phyloP scores from a whole-genome alignment of 2,888 invertebrate species.

The Erynnis tages region DNA sequence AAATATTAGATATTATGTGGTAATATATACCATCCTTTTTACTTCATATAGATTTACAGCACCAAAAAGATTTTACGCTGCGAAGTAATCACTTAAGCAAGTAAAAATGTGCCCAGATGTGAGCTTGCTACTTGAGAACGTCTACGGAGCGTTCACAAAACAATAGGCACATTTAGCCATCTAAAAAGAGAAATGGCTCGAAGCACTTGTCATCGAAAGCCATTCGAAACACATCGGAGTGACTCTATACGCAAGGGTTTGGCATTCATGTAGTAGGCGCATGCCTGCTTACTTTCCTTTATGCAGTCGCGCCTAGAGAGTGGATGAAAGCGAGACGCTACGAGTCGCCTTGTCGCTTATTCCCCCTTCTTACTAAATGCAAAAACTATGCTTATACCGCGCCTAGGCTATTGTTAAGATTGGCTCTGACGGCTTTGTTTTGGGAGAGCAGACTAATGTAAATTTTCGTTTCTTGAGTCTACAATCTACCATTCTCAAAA shows the following conservation, averaged over 20 bases:
- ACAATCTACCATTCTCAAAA: constrained; percentile 11
- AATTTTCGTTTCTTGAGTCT: constrained; percentile 33
- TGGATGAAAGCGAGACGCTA: constrained; percentile 73
- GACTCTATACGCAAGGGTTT: constrained; percentile 59
- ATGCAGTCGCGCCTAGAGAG: constrained; percentile 64
- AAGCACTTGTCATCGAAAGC: constrained; percentile 77
- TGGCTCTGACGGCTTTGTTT: constrained; percentile 68
- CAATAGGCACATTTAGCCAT: constrained; percentile 73
- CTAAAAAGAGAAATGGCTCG: constrained; percentile 71
- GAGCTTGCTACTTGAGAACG: constrained; percentile 47
- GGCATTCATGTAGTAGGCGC: constrained; percentile 44
- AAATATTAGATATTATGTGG: too few relatives aligned
- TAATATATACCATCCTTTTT: neutral
- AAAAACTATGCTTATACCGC: constrained; percentile 65
- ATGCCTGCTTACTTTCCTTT: constrained; percentile 62
- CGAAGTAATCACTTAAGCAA: constrained; percentile 38
- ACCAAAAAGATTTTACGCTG: constrained; percentile 3
- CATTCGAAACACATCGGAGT: constrained; percentile 69
- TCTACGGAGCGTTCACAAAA: constrained; percentile 52
- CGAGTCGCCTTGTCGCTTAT: constrained; percentile 58
- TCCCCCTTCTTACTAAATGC: constrained; percentile 70
- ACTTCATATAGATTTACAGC: neutral
- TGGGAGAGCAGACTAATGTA: constrained; percentile 50
- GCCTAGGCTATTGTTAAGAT: constrained; percentile 68
- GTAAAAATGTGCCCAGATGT: constrained; percentile 40